These are phyloP conservation scores for Pharmacophagus antenor DNA, from an alignment of 2,888 invertebrate species.

Conservation along the genomic window DNA sequence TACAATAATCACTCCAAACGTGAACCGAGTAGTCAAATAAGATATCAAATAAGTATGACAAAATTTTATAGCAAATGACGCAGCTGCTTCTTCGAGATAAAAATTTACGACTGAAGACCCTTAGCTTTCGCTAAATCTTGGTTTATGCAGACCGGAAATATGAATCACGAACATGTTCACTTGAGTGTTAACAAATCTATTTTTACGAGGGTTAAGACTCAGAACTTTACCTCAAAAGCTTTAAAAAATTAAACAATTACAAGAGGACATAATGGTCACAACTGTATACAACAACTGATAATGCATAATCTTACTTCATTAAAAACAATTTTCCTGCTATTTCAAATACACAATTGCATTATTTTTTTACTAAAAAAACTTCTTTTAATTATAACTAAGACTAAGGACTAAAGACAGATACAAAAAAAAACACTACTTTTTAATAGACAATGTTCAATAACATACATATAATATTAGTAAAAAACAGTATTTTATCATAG, in stretches of 20 bases:
- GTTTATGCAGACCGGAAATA: constrained; percentile 16
- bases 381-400: no score
- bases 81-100: constrained; percentile 17
- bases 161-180: constrained; percentile 21
- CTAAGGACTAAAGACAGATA: no score
- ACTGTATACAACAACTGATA: neutral
- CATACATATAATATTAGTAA: no score
- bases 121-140: neutral
- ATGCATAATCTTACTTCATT: neutral
- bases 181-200: constrained; percentile 26
- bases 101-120: constrained; percentile 13
- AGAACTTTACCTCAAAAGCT: constrained; percentile 10
- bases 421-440: no score
- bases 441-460: no score
- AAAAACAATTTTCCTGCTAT: neutral
- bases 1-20: neutral
- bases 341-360: neutral
- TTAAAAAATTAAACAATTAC: constrained; percentile 11
- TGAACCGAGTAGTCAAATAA: neutral
- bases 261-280: neutral
- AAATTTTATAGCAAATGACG: constrained; percentile 11
- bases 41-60: neutral
- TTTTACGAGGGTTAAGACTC: constrained; percentile 25
- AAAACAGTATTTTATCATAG: no score
- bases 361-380: no score